Conservation (phyloP, 2,113 vertebrate genomes). For the Coryphaenoides rupestris region DNA sequence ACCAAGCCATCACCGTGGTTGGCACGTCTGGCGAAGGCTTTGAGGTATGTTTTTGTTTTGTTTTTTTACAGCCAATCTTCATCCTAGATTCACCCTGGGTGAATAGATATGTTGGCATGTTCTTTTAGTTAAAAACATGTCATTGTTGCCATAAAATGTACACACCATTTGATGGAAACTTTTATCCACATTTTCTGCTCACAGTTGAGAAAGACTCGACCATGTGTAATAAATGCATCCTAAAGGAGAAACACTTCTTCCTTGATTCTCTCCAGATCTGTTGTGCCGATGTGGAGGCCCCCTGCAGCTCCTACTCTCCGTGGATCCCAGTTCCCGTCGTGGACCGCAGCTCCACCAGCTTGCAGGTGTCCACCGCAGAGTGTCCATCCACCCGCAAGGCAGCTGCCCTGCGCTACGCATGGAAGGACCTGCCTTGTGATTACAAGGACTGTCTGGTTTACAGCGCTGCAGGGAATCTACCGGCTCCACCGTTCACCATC, state of each 20-base stretch:
- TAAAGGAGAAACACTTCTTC: neutral
- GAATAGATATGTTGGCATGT: too few relatives aligned
- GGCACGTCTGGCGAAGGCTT: conserved; percentile 52
- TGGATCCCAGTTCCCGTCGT: conserved; percentile 72
- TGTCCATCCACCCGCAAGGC: conserved; percentile 38
- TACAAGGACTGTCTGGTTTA: conserved; percentile 84
- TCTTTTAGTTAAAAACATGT: neutral
- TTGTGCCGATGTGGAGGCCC: conserved; percentile 51
- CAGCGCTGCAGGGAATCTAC: conserved; percentile 65
- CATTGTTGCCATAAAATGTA: neutral
- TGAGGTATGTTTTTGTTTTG: conserved; percentile 81
- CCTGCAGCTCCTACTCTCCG: conserved; percentile 1
- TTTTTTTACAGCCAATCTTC: too few relatives aligned
- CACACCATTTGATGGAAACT: neutral
- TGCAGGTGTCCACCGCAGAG: conserved; percentile 53
- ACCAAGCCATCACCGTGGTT: conserved; percentile 68
- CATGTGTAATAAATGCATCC: too few relatives aligned
- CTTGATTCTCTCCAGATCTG: conserved; percentile 68
- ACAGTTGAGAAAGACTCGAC: too few relatives aligned
- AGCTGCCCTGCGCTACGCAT: conserved; percentile 81
- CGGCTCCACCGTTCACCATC: conserved; percentile 78
- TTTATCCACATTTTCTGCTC: too few relatives aligned
- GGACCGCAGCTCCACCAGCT: neutral
- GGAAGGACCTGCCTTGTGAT: conserved; percentile 85
- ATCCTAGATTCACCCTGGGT: too few relatives aligned